Conservation (phyloP, 2,113 vertebrate genomes). For the Riparia riparia region DNA sequence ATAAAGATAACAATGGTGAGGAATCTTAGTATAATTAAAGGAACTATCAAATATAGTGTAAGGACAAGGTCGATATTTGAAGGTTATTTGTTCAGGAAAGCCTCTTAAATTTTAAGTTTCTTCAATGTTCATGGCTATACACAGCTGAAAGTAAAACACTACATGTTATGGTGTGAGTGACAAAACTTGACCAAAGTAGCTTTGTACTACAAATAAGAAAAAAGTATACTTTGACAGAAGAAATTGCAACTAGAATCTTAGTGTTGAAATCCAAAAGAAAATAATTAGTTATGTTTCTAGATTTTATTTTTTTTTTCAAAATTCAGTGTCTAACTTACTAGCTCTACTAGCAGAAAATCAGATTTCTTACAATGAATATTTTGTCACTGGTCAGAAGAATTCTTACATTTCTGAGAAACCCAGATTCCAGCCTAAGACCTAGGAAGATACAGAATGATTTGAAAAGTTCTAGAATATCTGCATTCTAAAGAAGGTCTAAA, state of each 20-base stretch:
- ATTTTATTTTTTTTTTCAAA: not conserved
- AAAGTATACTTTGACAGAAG: not conserved
- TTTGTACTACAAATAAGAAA: not conserved
- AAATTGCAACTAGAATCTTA: not conserved
- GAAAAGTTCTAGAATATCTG: not conserved
- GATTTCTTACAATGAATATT: not conserved
- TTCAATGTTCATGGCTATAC: not conserved
- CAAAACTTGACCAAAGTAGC: not conserved
- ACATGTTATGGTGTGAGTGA: not conserved
- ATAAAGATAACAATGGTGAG: not conserved
- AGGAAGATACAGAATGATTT: not conserved
- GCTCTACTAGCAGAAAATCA: not conserved
- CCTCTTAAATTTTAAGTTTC: not conserved
- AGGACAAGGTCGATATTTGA: not conserved
- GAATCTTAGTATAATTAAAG: not conserved
- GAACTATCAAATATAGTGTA: not conserved
- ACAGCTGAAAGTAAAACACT: not conserved
- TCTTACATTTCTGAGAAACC: not conserved
- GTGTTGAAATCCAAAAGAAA: not conserved
- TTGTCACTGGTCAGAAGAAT: not conserved
- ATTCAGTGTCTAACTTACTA: not conserved
- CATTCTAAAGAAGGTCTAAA: not conserved
- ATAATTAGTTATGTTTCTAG: not conserved
- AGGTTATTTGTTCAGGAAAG: not conserved
- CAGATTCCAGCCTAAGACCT: not conserved